Evolutionary conservation across 1,140 invertebrate species (phyloP).

Genomic region (Euura saliciscinereae): DNA sequence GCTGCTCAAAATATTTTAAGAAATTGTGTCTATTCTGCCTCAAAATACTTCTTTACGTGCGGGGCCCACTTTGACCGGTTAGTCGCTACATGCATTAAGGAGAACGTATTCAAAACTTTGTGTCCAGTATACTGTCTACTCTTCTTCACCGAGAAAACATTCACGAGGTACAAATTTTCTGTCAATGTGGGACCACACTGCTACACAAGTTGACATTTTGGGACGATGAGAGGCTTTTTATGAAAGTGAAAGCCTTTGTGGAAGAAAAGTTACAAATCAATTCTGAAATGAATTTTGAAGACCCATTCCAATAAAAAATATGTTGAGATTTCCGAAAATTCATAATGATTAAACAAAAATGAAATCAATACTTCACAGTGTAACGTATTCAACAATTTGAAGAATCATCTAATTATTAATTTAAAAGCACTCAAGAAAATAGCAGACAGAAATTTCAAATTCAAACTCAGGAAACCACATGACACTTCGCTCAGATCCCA

Average conservation of each 20-base stretch:
- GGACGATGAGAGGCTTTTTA: neutral
- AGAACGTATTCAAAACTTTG: neutral
- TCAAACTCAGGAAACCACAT: too few species aligned
- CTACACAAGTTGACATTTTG: neutral
- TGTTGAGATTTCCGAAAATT: neutral
- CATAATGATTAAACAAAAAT: neutral
- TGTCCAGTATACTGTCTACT: slow-evolving; percentile 1
- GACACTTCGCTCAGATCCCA: too few species aligned
- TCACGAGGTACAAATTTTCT: neutral
- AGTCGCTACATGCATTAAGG: neutral
- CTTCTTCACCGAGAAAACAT: neutral
- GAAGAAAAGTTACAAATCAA: neutral
- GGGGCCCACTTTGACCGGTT: neutral
- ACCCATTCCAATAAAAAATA: neutral
- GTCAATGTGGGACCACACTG: neutral
- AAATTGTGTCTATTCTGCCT: neutral
- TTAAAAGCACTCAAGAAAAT: too few species aligned
- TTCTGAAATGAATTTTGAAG: neutral
- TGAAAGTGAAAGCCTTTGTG: neutral
- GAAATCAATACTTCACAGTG: neutral
- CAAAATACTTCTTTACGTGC: neutral
- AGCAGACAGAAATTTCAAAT: too few species aligned
- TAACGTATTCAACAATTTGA: too few species aligned
- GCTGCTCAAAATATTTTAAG: neutral
- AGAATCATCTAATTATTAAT: too few species aligned